These are phyloP conservation scores for Austrolebias charrua DNA, from an alignment of 2,797 vertebrate species.

Conservation along the genomic window DNA sequence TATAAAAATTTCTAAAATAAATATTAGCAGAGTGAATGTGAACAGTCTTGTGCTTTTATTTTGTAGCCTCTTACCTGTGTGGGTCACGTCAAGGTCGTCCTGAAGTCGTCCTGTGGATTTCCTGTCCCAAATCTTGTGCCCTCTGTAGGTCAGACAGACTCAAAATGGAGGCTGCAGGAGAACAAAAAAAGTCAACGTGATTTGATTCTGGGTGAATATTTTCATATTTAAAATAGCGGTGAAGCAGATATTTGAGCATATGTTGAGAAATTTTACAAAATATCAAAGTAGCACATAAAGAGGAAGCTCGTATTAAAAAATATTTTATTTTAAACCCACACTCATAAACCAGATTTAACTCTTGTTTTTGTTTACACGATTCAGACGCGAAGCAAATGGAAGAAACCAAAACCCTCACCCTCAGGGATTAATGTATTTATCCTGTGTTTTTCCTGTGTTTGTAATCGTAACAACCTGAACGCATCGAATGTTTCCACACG, in stretches of 20 bases:
- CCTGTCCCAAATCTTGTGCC: constrained; percentile 34
- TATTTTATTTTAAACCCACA: neutral
- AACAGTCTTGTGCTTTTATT: constrained; percentile 17
- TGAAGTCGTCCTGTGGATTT: constrained; percentile 1
- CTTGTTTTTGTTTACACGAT: too few relatives aligned
- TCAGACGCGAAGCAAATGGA: too few relatives aligned
- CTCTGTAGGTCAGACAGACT: constrained; percentile 33
- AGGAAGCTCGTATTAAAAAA: neutral
- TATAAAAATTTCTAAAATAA: neutral
- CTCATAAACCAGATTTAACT: too few relatives aligned
- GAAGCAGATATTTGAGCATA: constrained; percentile 24
- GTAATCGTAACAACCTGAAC: neutral
- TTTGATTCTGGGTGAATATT: constrained; percentile 7
- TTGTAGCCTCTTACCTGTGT: neutral
- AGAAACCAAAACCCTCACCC: neutral
- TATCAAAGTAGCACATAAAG: constrained; percentile 13
- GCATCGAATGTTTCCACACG: constrained; percentile 8
- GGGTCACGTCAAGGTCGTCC: constrained; percentile 6
- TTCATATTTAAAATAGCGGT: constrained; percentile 27
- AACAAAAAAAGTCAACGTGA: constrained; percentile 25
- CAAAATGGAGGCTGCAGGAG: neutral
- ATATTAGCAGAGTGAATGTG: constrained; percentile 14
- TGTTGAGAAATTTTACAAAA: constrained; percentile 36
- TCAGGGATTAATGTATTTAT: accelerated
- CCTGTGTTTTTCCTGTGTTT: neutral